Conservation (phyloP, 1,140 invertebrate genomes). For the Acromyrmex charruanus region DNA sequence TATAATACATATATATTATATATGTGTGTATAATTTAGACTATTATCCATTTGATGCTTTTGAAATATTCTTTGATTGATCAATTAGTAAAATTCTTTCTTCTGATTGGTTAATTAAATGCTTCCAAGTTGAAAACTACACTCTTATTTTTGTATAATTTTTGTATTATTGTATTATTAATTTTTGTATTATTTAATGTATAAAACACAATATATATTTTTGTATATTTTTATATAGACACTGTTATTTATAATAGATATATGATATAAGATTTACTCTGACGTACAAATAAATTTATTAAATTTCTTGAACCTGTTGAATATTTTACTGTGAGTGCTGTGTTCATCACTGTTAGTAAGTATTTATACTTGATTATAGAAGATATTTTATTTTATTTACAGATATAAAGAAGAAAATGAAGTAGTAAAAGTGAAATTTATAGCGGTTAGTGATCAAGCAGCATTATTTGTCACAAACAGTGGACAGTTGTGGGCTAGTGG, state of each 20-base stretch:
- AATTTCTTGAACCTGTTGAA: not conserved
- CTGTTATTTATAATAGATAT: not conserved
- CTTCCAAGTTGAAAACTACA: no score
- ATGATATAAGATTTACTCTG: not conserved
- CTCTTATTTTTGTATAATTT: no score
- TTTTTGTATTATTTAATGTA: no score
- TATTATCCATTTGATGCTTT: no score
- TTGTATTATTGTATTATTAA: no score
- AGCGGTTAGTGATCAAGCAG: slow-evolving; percentile 88
- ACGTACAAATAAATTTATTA: not conserved
- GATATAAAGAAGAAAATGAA: slow-evolving; percentile 88
- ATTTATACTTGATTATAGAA: slow-evolving; percentile 36
- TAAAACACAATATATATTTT: not conserved
- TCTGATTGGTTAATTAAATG: no score
- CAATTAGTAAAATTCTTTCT: no score
- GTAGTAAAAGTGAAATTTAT: slow-evolving; percentile 89
- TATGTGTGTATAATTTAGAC: no score
- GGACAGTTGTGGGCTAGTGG: slow-evolving; percentile 92
- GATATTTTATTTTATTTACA: slow-evolving; percentile 65
- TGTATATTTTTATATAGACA: not conserved
- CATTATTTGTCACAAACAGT: slow-evolving; percentile 89
- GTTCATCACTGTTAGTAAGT: not conserved
- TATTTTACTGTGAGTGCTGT: not conserved
- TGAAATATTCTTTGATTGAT: no score
- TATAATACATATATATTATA: not conserved